Conservation (phyloP, 2,888 invertebrate species). For the Idaea aversata region DNA sequence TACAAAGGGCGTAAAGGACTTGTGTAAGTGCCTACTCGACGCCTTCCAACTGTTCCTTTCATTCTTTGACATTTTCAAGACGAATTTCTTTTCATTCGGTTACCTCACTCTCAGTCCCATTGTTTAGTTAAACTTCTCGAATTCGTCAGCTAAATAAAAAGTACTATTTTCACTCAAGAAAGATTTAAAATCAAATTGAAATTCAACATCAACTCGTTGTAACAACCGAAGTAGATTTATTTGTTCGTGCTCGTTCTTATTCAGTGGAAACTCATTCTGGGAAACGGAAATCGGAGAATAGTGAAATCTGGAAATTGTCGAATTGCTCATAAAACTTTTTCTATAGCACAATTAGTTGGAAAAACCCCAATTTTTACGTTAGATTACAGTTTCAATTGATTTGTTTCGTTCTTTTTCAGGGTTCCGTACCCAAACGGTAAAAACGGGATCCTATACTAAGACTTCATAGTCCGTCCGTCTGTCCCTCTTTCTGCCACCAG, state of each 20-base stretch:
- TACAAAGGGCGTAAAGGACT: slow-evolving; percentile 41
- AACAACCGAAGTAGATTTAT: slow-evolving; percentile 25
- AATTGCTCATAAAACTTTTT: slow-evolving; percentile 14
- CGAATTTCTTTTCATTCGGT: slow-evolving; percentile 39
- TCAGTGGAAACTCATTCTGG: slow-evolving; percentile 23
- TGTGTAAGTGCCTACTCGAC: slow-evolving; percentile 42
- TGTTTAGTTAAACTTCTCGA: slow-evolving; percentile 35
- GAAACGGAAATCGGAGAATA: slow-evolving; percentile 22
- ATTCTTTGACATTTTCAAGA: slow-evolving; percentile 38
- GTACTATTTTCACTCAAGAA: background rate
- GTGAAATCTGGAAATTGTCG: slow-evolving; percentile 19
- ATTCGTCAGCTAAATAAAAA: background rate
- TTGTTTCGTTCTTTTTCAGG: background rate
- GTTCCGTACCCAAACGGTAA: background rate
- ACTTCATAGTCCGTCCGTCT: too few relatives aligned
- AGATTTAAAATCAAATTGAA: slow-evolving; percentile 27
- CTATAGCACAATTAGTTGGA: background rate
- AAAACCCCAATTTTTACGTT: background rate
- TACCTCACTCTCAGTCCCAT: slow-evolving; percentile 34
- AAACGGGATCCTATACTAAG: background rate
- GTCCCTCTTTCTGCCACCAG: too few relatives aligned
- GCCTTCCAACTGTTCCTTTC: slow-evolving; percentile 36
- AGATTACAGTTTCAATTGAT: background rate
- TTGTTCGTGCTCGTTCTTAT: slow-evolving; percentile 27
- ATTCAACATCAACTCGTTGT: slow-evolving; percentile 25